Evolutionary conservation across 2,797 vertebrate species (phyloP).

Genomic region (Poeciliopsis paucimaculata): DNA sequence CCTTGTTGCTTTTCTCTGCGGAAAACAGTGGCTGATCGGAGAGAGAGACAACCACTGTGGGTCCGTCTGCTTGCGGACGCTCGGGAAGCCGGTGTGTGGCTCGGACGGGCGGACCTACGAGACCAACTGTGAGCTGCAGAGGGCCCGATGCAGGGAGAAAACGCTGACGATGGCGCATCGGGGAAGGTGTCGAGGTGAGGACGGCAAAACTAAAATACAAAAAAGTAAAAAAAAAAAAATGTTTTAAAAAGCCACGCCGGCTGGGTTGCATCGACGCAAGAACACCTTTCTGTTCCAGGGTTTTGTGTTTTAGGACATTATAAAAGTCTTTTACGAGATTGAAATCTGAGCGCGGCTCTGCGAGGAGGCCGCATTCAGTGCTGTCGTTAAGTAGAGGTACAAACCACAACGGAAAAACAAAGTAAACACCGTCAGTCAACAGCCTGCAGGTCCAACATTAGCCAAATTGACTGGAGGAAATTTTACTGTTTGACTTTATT

Average conservation of each 20-base stretch:
- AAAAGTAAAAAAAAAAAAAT: no score
- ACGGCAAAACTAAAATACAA: background rate
- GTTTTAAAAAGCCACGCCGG: no score
- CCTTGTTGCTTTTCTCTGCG: constrained; percentile 10
- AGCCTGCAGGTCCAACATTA: background rate
- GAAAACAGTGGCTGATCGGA: constrained; percentile 92
- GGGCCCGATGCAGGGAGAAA: constrained; percentile 92
- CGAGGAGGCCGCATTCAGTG: background rate
- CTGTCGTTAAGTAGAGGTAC: background rate
- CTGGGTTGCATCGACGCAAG: background rate
- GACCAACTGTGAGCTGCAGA: constrained; percentile 93
- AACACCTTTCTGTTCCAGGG: background rate
- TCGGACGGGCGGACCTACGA: constrained; percentile 94
- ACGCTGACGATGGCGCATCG: constrained; percentile 85
- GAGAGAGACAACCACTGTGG: constrained; percentile 91
- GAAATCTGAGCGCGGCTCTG: background rate
- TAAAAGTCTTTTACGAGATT: background rate
- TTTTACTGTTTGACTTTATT: background rate
- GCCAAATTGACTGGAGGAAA: background rate
- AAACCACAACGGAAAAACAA: background rate
- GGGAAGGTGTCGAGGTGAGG: constrained; percentile 93
- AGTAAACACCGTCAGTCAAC: background rate
- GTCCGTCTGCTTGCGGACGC: constrained; percentile 86
- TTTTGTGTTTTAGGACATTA: background rate
- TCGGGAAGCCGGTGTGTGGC: constrained; percentile 91